A percentile compares a stretch with the other conserved stretches of the same genome.
Evolutionary conservation across 1,140 invertebrate species (phyloP).

Genomic region (Samia ricini): DNA sequence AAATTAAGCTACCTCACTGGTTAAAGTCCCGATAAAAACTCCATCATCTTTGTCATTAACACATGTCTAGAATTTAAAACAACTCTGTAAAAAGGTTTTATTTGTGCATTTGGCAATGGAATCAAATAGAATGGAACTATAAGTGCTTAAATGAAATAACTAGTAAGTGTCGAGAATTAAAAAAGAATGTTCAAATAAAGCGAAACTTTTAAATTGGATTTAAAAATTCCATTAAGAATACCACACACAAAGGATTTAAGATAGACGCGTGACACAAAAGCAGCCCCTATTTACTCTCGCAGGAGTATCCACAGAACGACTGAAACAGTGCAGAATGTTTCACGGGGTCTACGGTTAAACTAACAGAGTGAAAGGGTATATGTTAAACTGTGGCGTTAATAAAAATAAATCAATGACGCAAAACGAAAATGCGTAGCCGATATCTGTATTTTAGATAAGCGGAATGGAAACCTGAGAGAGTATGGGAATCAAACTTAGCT

Average conservation of each 20-base stretch:
- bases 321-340: not conserved
- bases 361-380: not conserved
- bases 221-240: not conserved
- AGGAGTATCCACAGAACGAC: not conserved
- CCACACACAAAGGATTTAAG: not conserved
- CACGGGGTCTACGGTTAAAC: not conserved
- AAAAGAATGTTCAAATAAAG: not conserved
- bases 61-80: no score
- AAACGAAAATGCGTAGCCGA: conserved; percentile 43
- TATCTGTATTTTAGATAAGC: conserved; percentile 50
- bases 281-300: not conserved
- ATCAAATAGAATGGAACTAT: no score
- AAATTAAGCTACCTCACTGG: no score
- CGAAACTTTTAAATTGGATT: not conserved
- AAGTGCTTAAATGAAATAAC: no score
- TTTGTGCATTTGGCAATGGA: no score
- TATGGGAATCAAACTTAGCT: not conserved
- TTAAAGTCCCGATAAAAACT: no score
- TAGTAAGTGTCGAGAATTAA: no score
- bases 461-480: conserved; percentile 39
- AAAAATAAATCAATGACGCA: conserved; percentile 42
- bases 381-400: conserved; percentile 23
- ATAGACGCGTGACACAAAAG: not conserved
- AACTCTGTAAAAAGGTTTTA: no score
- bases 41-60: no score